Base-by-base conservation (phyloP, 2,888 invertebrate genomes). In the Lithophane semibrunnea region DNA sequence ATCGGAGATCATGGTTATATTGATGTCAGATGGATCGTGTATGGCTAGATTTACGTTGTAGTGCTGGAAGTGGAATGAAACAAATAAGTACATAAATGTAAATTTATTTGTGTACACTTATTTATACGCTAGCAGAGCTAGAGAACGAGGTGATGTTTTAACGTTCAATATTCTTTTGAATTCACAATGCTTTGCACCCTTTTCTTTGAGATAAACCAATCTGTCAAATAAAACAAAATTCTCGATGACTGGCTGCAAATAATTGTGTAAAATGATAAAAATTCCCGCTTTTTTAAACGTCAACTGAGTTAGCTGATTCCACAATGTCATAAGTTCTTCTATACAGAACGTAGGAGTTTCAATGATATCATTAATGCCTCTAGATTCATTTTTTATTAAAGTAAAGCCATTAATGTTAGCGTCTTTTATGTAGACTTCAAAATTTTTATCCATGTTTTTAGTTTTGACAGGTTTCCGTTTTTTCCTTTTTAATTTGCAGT, bases 131-230 rank as follows among this genome's bases (percentile, higher is more conserved):
- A 97, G 90, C 82, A 98, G 92, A 56, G 97, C 98, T 86, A 97
- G 95, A 92, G 98, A 98, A 88, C 98, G 96, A 0, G 98, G 98
- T n/a, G 98, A 98, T 85, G 97, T 93, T 76, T 93, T 93, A 83
- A 97, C 97, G 90, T 98, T 94, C 79, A 97, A 96, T 79, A 98
- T 96, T 92, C 97, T 97, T 87, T 97, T 97, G 85, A 97, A 96
- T 70, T 81, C 88, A 87, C 95, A 94, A 73, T 92, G 86, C 16
- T 83, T 75, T 3, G 95, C 75, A 0, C 94, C 94, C 37, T 92
- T 92, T 87, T 96, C 96, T 77, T 90, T 91, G 58, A 96, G 91
- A 92, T 93, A 96, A 12, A 93, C 81, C 58, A 96, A 75, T 77
- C 96, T 92, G 82, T 96, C 96, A 44, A 91, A 94, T 54, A 96